Conservation (phyloP, 2,888 invertebrate species). For the Melipona beecheii region DNA sequence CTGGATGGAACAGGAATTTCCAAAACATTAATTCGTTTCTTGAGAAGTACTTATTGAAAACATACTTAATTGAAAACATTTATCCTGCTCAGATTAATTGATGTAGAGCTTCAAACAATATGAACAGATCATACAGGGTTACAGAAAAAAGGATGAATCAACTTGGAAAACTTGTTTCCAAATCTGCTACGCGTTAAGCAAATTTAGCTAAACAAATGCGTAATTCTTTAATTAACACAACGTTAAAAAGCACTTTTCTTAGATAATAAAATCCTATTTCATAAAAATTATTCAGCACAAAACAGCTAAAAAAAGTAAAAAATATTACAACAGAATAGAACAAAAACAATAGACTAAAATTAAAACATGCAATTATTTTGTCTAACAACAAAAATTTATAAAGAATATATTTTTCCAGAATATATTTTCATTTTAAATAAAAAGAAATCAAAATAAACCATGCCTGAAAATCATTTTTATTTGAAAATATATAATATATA, state of each 20-base stretch:
- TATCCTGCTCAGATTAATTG: constrained; percentile 40
- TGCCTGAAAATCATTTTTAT: not conserved
- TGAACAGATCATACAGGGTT: constrained; percentile 23
- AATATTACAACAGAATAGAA: not conserved
- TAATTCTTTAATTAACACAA: constrained; percentile 20
- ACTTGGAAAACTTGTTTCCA: constrained; percentile 33
- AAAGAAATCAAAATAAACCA: not conserved
- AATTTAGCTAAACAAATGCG: constrained; percentile 39
- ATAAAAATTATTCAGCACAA: not conserved
- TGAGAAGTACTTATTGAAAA: not conserved
- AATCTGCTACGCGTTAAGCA: constrained; percentile 31
- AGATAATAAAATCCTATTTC: constrained; percentile 1
- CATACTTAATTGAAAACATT: constrained; percentile 26
- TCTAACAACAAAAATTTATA: not conserved
- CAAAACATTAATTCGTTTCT: constrained; percentile 19
- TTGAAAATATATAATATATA: not conserved
- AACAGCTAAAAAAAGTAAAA: not conserved
- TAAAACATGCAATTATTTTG: not conserved
- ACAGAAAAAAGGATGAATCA: constrained; percentile 35
- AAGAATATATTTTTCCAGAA: not conserved
- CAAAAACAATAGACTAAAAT: not conserved
- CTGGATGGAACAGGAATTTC: not conserved
- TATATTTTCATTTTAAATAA: not conserved
- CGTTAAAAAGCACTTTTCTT: not conserved
- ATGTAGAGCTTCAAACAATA: constrained; percentile 31